Conservation (phyloP, 2,113 vertebrate genomes). For the Acrocephalus kingi region DNA sequence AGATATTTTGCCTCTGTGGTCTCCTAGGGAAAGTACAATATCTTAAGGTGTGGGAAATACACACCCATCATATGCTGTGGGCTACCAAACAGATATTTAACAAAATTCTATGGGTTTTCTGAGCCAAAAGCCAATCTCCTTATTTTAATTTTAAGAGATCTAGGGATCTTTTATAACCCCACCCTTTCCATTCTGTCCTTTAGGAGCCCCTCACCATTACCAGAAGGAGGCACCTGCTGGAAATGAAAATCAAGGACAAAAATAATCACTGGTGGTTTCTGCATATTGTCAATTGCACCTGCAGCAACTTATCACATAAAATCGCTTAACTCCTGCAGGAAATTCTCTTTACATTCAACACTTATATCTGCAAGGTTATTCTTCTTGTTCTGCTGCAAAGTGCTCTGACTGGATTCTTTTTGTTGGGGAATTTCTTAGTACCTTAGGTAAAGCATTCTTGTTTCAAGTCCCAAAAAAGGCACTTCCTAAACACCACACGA, state of each 20-base stretch:
- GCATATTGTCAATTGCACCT: background rate
- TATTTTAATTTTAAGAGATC: background rate
- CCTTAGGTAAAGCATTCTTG: background rate
- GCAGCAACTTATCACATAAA: background rate
- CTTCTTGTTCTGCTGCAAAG: background rate
- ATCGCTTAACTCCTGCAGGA: background rate
- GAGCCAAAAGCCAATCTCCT: background rate
- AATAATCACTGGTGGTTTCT: background rate
- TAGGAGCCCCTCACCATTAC: background rate
- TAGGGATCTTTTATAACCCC: background rate
- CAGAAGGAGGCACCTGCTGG: background rate
- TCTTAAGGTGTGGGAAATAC: background rate
- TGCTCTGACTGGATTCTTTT: background rate
- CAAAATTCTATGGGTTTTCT: background rate
- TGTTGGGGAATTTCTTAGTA: background rate
- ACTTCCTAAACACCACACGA: background rate
- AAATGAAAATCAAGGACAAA: conserved; percentile 4
- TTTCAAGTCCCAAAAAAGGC: background rate
- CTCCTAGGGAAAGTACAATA: background rate
- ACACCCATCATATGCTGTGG: background rate
- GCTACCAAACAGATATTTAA: background rate
- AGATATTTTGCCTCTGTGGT: background rate
- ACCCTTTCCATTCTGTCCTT: background rate
- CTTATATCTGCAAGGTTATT: background rate
- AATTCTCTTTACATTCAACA: background rate